Conservation (phyloP, 2,113 vertebrate species). For the Aleadryas rufinucha region DNA sequence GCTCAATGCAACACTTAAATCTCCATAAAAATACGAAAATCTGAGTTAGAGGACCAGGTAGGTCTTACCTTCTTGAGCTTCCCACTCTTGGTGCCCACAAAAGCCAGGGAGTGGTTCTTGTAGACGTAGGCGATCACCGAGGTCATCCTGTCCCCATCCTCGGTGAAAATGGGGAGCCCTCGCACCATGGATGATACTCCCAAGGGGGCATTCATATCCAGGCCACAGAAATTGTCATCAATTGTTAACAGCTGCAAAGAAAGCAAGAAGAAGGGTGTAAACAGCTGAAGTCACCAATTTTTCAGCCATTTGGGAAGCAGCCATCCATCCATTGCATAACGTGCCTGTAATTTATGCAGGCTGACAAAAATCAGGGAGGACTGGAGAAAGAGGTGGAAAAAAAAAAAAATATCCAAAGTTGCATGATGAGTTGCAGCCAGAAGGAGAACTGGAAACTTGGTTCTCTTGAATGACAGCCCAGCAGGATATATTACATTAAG, state of each 20-base stretch:
- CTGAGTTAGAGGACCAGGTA: neutral
- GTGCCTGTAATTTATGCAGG: neutral
- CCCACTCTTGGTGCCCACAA: conserved; percentile 93
- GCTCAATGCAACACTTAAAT: neutral
- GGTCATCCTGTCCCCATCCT: conserved; percentile 92
- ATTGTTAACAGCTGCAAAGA: conserved; percentile 89
- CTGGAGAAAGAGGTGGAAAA: neutral
- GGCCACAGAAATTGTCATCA: conserved; percentile 95
- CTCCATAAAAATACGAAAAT: neutral
- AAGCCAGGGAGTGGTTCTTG: conserved; percentile 97
- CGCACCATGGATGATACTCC: conserved; percentile 95
- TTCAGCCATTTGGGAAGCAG: neutral
- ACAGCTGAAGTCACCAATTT: neutral
- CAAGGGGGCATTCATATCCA: conserved; percentile 98
- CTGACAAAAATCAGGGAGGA: neutral
- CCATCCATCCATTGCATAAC: neutral
- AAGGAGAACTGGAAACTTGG: neutral
- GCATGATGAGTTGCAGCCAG: neutral
- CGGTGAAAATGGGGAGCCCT: conserved; percentile 89
- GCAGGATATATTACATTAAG: neutral
- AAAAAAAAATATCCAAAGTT: neutral
- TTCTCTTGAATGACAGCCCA: conserved; percentile 6
- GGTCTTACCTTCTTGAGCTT: conserved; percentile 93
- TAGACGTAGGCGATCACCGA: conserved; percentile 96
- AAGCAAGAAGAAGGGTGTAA: neutral